Evolutionary conservation across 1,140 invertebrate genomes (phyloP), one percentile per base, ranked within the genome.

Genomic region (Eulimnadia texana): DNA sequence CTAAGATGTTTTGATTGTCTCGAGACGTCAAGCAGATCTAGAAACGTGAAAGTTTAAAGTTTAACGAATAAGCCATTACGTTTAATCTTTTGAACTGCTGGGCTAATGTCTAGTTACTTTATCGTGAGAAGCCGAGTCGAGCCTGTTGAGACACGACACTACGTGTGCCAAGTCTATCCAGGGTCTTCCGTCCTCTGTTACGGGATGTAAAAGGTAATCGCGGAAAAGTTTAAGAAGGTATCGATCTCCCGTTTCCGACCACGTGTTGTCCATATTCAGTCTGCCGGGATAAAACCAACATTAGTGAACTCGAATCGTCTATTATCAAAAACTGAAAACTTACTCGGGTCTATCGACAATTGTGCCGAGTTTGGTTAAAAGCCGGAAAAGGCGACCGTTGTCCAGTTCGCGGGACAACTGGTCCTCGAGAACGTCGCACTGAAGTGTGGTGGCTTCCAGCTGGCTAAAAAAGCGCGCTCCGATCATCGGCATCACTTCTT

Each of bases 401-500:
- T 98, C 93, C 62, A 97, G 80, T 74, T 98, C 94, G 72, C 90
- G 91, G 1, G 86, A 78, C 28, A 98, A 72, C 70, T 97, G 93
- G 63, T 90, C 84, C 67, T 98, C 92, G 51, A 96, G 76, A 19
- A 86, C 80, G 71, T 98, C 94, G 24, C 84, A 84, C 57, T 88
- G 83, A 49, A 86, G 77, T 68, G 95, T 89, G 6, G 90, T 79
- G 2, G 88, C 83, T 73, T 98, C 94, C 66, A 98, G 77, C 74
- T 98, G 92, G 2, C 86, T 91, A 72, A 97, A 99, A 75, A 97
- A 97, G 63, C 93, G 77, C 9, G 93, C 93, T 42, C 95, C 95
- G 69, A 99, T 97, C 91, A 98, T 98, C 10, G 94, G 94, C 95
- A 98, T 98, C 63, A 98, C 79, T 76, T 98, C 94, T 66, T 92